Conservation (phyloP, 2,113 vertebrate genomes). For the Tamias sibiricus region DNA sequence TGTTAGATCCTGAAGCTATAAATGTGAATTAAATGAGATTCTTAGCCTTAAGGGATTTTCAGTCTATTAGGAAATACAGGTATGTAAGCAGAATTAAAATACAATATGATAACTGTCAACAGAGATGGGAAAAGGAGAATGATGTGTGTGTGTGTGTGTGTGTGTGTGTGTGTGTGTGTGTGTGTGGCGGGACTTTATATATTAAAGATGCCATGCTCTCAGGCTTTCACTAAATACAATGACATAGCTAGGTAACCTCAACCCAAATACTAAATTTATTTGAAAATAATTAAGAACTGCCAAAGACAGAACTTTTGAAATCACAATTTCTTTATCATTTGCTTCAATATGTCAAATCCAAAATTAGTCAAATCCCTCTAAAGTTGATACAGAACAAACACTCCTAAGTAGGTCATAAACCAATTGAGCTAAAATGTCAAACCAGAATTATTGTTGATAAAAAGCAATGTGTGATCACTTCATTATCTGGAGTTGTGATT, state of each 20-base stretch:
- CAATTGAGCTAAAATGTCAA: slow-evolving; percentile 11
- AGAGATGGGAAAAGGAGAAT: background rate
- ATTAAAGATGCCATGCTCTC: background rate
- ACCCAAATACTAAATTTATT: background rate
- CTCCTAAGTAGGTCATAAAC: background rate
- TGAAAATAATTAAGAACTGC: slow-evolving; percentile 5
- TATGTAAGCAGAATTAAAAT: background rate
- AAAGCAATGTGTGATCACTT: slow-evolving; percentile 29
- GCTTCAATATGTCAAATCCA: slow-evolving; percentile 13
- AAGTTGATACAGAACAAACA: background rate
- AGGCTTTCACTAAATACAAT: background rate
- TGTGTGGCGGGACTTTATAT: background rate
- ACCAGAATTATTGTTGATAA: background rate
- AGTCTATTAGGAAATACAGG: background rate
- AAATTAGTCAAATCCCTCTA: slow-evolving; percentile 38
- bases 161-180: too few relatives aligned
- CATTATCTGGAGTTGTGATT: background rate
- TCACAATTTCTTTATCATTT: background rate
- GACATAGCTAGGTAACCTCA: background rate
- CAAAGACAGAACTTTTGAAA: background rate
- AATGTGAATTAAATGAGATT: background rate
- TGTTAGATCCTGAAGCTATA: background rate
- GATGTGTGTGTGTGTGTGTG: background rate
- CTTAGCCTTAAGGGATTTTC: background rate
- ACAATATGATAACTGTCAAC: background rate